Evolutionary conservation across 1,140 invertebrate species (phyloP), one percentile per base, ranked within the genome.

Genomic region (Brachystomella parvula): DNA sequence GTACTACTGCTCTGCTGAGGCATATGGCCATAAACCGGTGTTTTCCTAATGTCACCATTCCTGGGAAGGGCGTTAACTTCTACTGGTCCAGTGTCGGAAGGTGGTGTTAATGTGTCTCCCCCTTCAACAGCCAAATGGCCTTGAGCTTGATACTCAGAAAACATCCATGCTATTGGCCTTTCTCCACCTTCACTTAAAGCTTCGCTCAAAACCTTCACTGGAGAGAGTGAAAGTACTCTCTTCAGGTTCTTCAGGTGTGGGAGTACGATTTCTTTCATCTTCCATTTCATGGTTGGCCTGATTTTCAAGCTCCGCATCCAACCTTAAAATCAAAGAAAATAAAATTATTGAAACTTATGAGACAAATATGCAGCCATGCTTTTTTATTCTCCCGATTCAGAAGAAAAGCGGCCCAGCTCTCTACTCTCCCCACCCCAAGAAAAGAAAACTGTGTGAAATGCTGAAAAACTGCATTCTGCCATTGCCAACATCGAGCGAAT

Each of bases 181-280:
- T 57, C n/a, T 12, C 28, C 6, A 21, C 28, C 12, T 6, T 29
- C 9, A 29, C 12, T 57, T 9, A 24, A 57, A 9, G 53, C 53
- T 12, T 29, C 53, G n/a, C 21, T 57, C 53, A 24, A 62, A 9
- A 9, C 65, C 59, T 6, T 53, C 65, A 62, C 66, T 68, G 3
- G 71, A 65, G 28, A 73, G 61, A 3, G 71, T 70, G 33, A 70
- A 73, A 2, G 66, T 73, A 35, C 71, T 73, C n/a, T 68, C 71
- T 47, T 72, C 71, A n/a, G n/a, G n/a, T n/a, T 44, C 39, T 44
- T 44, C 39, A 0, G 63, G 69, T n/a, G 65, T 67, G 3, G 44
- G 39, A 17, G 21, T 6, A 3, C 26, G 2, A 33, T 26, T 3
- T 19, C 57, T 44, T 33, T 61, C 39, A 56, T 70, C 47, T 39